A percentile compares a stretch with the other conserved stretches of the same genome.
These are phyloP conservation scores for Allophyes oxyacanthae DNA, from an alignment of 2,888 invertebrate species.

Conservation along the genomic window DNA sequence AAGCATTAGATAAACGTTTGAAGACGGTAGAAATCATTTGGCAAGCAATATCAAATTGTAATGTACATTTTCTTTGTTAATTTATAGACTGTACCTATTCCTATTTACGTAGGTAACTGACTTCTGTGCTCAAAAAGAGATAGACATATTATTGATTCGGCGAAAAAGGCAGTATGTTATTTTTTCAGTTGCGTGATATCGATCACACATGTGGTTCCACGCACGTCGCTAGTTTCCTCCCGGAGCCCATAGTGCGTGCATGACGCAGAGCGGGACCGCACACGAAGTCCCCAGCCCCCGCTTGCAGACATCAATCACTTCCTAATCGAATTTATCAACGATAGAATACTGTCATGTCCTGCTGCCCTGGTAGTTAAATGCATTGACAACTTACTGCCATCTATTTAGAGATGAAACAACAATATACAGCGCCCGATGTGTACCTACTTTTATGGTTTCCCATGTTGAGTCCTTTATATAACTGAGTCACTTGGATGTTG, in stretches of 20 bases:
- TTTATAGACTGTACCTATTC: too few relatives aligned
- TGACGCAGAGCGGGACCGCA: conserved; percentile 59
- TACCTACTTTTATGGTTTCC: conserved; percentile 31
- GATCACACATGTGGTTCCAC: conserved; percentile 53
- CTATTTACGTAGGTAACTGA: conserved; percentile 7
- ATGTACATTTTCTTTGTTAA: too few relatives aligned
- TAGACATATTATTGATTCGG: background rate
- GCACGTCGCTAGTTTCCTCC: conserved; percentile 50
- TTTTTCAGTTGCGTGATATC: conserved; percentile 26
- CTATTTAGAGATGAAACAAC: conserved; percentile 39
- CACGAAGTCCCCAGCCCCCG: conserved; percentile 51
- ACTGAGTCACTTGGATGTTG: conserved; percentile 19
- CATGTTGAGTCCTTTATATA: conserved; percentile 14
- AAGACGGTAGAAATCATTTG: too few relatives aligned
- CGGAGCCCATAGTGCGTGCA: conserved; percentile 55
- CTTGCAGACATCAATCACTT: conserved; percentile 75
- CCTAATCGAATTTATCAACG: conserved; percentile 80
- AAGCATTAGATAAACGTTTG: too few relatives aligned
- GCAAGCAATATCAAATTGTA: background rate
- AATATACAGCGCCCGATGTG: conserved; percentile 12
- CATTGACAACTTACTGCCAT: conserved; percentile 42
- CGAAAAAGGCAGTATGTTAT: too few relatives aligned
- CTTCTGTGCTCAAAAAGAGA: conserved; percentile 11
- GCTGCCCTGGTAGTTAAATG: conserved; percentile 37
- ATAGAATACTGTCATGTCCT: conserved; percentile 62